phyloP scores from a whole-genome alignment of 2,888 invertebrate species.

The Prosopocoilus inquinatus region DNA sequence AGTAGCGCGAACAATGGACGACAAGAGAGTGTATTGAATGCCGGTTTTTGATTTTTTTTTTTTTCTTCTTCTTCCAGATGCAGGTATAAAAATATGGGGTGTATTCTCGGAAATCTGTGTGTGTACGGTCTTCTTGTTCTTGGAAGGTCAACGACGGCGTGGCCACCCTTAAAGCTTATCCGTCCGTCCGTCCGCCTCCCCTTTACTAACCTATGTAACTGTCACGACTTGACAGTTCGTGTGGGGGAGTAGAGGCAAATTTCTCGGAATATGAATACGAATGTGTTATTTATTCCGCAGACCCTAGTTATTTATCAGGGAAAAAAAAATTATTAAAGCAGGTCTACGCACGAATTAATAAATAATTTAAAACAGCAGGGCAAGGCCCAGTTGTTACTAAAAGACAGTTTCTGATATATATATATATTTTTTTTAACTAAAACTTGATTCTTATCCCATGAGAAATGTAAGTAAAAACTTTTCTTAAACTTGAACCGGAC shows the following conservation, averaged over 20 bases:
- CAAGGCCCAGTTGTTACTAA: no score
- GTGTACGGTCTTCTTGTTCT: conserved; percentile 19
- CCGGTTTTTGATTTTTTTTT: conserved; percentile 17
- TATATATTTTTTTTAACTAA: no score
- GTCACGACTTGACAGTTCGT: conserved; percentile 18
- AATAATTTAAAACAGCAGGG: no score
- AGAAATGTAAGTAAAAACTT: no score
- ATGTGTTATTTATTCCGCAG: conserved; percentile 8
- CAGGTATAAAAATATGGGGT: conserved; percentile 32
- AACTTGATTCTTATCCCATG: no score
- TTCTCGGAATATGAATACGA: conserved; percentile 21
- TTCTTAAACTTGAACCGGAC: no score
- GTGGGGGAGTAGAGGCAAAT: conserved; percentile 16
- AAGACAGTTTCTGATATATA: no score
- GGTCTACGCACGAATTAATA: no score
- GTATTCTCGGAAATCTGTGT: conserved; percentile 26
- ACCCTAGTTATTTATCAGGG: no score
- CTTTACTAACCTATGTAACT: conserved; percentile 29
- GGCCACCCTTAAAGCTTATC: conserved; percentile 23
- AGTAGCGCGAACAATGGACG: conserved; percentile 4
- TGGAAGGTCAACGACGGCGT: conserved; percentile 19
- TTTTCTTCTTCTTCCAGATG: conserved; percentile 22
- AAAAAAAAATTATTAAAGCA: no score
- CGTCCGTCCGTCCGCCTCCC: conserved; percentile 14
- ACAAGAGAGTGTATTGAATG: conserved; percentile 8